These are phyloP conservation scores for Epistrophe eligans DNA, from an alignment of 2,888 invertebrate genomes.

Conservation along the genomic window DNA sequence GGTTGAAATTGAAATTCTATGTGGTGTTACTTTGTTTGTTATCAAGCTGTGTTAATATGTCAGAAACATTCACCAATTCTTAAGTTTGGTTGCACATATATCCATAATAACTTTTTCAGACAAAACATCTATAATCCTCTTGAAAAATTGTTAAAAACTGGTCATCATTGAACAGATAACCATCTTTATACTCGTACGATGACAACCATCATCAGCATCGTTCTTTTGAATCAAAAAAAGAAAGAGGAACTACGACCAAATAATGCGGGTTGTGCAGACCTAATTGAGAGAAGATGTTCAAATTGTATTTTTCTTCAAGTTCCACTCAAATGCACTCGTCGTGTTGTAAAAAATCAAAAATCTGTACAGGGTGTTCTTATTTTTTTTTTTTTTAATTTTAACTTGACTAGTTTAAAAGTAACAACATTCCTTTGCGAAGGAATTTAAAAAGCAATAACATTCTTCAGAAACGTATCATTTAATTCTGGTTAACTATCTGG, in stretches of 20 bases:
- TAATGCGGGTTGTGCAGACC: slow-evolving; percentile 39
- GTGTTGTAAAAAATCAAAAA: slow-evolving; percentile 16
- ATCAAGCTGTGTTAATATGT: not conserved
- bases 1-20: not conserved
- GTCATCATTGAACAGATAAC: slow-evolving; percentile 5
- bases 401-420: too few relatives aligned
- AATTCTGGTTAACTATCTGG: not conserved
- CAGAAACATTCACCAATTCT: slow-evolving; percentile 3
- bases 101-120: not conserved
- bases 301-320: slow-evolving; percentile 37
- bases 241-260: not conserved
- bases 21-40: slow-evolving; percentile 11
- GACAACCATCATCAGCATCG: slow-evolving; percentile 32
- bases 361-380: slow-evolving; percentile 9
- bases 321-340: slow-evolving; percentile 51
- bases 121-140: slow-evolving; percentile 34
- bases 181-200: slow-evolving; percentile 10
- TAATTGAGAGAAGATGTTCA: slow-evolving; percentile 60
- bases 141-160: slow-evolving; percentile 26
- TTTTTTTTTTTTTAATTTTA: too few relatives aligned
- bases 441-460: too few relatives aligned
- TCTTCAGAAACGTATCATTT: too few relatives aligned
- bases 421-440: too few relatives aligned
- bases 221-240: slow-evolving; percentile 30
- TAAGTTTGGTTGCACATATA: not conserved